Evolutionary conservation across 2,113 vertebrate genomes (phyloP), one percentile per base, ranked within the genome.

Genomic region (Xiphorhynchus elegans): DNA sequence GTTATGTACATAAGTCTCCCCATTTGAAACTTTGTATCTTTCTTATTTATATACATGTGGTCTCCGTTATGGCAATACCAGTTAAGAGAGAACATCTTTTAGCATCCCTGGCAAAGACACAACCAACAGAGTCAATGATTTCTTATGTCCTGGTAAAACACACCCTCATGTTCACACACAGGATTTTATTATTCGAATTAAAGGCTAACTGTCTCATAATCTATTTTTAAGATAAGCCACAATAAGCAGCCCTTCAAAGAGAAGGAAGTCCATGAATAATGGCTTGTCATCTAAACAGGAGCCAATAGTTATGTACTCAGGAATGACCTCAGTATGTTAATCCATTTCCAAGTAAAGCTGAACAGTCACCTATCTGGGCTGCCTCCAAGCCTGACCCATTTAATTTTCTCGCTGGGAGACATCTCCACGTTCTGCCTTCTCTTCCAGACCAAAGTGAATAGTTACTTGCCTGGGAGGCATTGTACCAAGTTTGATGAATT

Each of bases 331-430:
- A 93, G 35, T 13, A 44, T 92, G 73, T 67, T 97, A 89, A 97
- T 95, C 55, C 52, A 56, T 94, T 97, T 94, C 90, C 86, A 84
- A 86, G 49, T 70, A 94, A 93, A 94, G 58, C 40, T 93, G 79
- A 97, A 59, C 49, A 93, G 66, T 79, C 69, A 95, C 87, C 91
- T 93, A 24, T 49, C 85, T 93, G 83, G 66, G 69, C 24, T 89
- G 58, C 84, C 88, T 94, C 83, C 56, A 92, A 95, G 88, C 66
- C 53, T 97, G 93, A 96, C 92, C 92, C 83, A 94, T 82, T 96
- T 96, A 96, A 94, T 95, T 96, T 97, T 96, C 79, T 96, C 79
- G 85, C 88, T 90, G 73, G 85, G 62, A 96, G 58, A 85, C 76
- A 79, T 69, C 35, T 82, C 62, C 49, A 42, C 0, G 0, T 90